phyloP scores from a whole-genome alignment of 2,113 vertebrate species.

The Pseudonaja textilis region DNA sequence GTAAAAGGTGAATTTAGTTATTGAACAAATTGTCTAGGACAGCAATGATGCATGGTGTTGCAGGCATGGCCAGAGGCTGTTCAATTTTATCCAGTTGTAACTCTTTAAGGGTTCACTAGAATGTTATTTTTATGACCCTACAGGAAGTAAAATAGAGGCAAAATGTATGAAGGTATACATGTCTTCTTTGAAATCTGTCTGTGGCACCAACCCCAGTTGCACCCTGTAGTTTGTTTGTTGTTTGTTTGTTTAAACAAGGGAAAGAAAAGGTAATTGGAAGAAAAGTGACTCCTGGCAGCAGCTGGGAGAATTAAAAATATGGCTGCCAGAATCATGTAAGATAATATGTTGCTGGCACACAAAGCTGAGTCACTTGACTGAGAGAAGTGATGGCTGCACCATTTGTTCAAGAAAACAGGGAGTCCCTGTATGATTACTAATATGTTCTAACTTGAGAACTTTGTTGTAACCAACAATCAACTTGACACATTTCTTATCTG shows the following conservation, averaged over 20 bases:
- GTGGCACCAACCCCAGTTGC: neutral
- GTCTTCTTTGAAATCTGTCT: neutral
- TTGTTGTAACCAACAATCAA: neutral
- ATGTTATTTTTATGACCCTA: neutral
- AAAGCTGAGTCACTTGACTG: neutral
- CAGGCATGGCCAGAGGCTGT: constrained; percentile 1
- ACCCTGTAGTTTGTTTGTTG: neutral
- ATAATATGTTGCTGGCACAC: neutral
- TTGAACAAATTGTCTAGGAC: neutral
- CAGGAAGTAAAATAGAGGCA: neutral
- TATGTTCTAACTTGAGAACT: neutral
- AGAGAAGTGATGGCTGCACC: neutral
- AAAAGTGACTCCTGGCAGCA: neutral
- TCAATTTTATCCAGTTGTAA: neutral
- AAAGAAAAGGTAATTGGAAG: neutral
- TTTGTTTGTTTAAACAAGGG: neutral
- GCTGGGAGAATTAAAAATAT: neutral
- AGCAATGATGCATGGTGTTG: neutral
- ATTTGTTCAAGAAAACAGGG: neutral
- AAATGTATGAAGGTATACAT: neutral
- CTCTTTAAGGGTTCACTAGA: neutral
- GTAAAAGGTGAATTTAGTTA: neutral
- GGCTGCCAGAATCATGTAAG: neutral
- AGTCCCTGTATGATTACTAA: neutral
- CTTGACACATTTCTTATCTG: neutral